phyloP scores from a whole-genome alignment of 2,888 invertebrate genomes.

The Drosophila kambysellisi region DNA sequence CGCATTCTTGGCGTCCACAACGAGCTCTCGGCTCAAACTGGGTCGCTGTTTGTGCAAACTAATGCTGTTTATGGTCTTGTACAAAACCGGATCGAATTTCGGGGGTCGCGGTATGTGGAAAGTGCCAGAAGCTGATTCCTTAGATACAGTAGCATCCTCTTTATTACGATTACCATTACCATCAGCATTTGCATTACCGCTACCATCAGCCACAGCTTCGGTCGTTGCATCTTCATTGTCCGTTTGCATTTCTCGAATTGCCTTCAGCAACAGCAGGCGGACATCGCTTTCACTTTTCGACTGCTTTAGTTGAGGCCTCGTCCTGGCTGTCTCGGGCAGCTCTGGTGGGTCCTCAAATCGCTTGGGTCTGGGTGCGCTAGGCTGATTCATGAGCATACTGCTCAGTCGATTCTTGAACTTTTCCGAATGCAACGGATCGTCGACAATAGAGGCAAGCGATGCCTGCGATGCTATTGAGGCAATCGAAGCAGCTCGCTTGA shows the following conservation, averaged over 20 bases:
- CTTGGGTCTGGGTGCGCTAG: slow-evolving; percentile 31
- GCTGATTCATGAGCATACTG: slow-evolving; percentile 63
- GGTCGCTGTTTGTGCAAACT: slow-evolving; percentile 72
- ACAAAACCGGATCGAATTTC: slow-evolving; percentile 83
- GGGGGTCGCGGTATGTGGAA: slow-evolving; percentile 80
- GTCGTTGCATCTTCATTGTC: slow-evolving; percentile 47
- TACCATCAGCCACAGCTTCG: slow-evolving; percentile 12
- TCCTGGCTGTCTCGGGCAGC: slow-evolving; percentile 1
- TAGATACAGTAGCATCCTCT: slow-evolving; percentile 9
- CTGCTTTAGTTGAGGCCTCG: slow-evolving; percentile 67
- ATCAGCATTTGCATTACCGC: slow-evolving; percentile 6
- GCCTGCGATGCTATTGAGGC: slow-evolving; percentile 45
- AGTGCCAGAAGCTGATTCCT: slow-evolving; percentile 16
- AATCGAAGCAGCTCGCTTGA: slow-evolving; percentile 34
- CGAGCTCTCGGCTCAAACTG: slow-evolving; percentile 66
- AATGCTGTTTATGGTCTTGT: slow-evolving; percentile 81
- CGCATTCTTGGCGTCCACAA: slow-evolving; percentile 52
- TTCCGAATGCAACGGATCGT: slow-evolving; percentile 79
- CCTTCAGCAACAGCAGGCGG: slow-evolving; percentile 62
- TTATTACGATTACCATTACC: slow-evolving; percentile 3
- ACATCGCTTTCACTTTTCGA: slow-evolving; percentile 83
- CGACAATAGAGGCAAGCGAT: slow-evolving; percentile 60
- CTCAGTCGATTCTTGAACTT: slow-evolving; percentile 79
- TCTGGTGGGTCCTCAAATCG: slow-evolving; percentile 23
- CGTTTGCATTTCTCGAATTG: slow-evolving; percentile 69